Evolutionary conservation across 2,797 vertebrate species (phyloP).

Genomic region (Decapterus maruadsi): DNA sequence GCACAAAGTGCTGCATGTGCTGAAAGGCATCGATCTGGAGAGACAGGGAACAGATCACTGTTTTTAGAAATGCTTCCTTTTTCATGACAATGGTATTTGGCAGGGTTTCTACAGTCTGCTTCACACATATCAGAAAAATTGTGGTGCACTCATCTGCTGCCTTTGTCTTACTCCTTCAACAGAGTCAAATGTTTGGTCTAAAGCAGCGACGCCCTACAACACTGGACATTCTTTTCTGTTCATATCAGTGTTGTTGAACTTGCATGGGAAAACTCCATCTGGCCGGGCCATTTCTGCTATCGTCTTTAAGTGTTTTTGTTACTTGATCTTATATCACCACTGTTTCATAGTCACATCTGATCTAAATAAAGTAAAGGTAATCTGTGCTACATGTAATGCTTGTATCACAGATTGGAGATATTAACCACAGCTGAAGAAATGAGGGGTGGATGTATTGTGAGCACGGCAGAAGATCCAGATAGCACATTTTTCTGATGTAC

Average conservation of each 20-base stretch:
- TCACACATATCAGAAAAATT: neutral
- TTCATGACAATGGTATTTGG: neutral
- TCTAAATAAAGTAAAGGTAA: conserved; percentile 3
- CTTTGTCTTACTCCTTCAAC: neutral
- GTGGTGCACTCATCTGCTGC: neutral
- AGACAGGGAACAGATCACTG: conserved; percentile 13
- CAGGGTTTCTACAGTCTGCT: neutral
- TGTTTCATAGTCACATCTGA: neutral
- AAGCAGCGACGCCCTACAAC: neutral
- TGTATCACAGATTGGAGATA: conserved; percentile 1
- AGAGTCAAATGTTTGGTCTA: neutral
- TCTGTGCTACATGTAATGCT: neutral
- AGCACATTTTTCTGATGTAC: neutral
- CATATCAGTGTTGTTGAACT: neutral
- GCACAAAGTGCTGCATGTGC: conserved; percentile 99
- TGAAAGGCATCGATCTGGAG: conserved; percentile 97
- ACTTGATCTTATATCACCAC: neutral
- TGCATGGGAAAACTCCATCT: neutral
- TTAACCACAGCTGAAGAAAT: neutral
- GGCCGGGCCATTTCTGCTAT: conserved; percentile 1
- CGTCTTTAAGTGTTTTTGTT: conserved; percentile 8
- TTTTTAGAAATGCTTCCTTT: no score
- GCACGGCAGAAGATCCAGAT: neutral
- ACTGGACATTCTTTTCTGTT: neutral
- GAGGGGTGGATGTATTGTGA: neutral